phyloP scores from a whole-genome alignment of 37 sponge, comb jelly and placozoan species.

The Hexactinellida sp. region DNA sequence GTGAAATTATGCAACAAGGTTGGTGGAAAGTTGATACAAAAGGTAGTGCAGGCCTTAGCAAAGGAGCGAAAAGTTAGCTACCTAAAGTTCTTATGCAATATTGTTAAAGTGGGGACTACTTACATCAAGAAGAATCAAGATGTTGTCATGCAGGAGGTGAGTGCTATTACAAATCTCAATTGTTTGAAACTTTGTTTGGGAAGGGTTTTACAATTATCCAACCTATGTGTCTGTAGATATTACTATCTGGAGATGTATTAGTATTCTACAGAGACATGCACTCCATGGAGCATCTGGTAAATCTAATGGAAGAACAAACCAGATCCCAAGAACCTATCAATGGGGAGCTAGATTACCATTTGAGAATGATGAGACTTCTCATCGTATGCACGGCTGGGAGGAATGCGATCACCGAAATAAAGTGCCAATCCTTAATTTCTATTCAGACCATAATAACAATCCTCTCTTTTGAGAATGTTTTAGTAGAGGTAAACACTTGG shows the following conservation, averaged over 20 bases:
- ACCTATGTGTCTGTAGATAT: too few relatives aligned
- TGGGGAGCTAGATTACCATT: conserved; percentile 69
- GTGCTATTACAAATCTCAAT: too few relatives aligned
- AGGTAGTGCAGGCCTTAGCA: too few relatives aligned
- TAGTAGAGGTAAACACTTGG: too few relatives aligned
- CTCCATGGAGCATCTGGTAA: conserved; percentile 42
- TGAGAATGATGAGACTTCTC: conserved; percentile 65
- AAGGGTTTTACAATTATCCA: too few relatives aligned
- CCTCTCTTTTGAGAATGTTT: too few relatives aligned
- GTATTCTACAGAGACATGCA: conserved; percentile 80
- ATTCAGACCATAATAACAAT: conserved; percentile 70
- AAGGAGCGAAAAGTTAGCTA: too few relatives aligned
- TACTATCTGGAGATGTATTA: conserved; percentile 92
- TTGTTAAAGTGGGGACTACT: too few relatives aligned
- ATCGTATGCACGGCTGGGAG: conserved; percentile 84
- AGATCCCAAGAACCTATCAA: not conserved
- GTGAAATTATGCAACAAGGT: too few relatives aligned
- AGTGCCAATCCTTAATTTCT: conserved; percentile 85
- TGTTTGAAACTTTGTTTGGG: too few relatives aligned
- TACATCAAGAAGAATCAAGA: conserved; percentile 58
- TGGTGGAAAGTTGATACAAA: too few relatives aligned
- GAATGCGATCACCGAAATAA: conserved; percentile 94
- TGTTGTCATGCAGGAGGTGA: conserved; percentile 89
- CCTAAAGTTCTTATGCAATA: too few relatives aligned
- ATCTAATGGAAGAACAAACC: conserved; percentile 79